phyloP scores from a whole-genome alignment of 2,888 invertebrate species.

The Cabera pusaria region DNA sequence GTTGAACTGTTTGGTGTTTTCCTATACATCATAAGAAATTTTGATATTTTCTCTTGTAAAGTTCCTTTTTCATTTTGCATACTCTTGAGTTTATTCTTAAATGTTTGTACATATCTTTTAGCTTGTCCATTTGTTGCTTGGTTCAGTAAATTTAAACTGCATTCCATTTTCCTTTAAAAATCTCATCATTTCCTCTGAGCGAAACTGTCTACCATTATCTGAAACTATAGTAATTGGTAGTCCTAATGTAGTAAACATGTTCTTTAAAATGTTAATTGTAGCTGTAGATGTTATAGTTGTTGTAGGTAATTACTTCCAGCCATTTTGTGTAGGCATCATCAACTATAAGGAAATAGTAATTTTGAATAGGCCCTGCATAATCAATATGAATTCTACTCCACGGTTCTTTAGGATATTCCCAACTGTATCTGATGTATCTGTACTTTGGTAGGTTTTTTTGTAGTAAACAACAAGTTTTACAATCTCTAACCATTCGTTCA shows the following conservation, averaged over 20 bases:
- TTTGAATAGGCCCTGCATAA: constrained; percentile 24
- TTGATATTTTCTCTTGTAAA: neutral
- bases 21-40: too few species aligned
- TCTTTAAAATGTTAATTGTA: constrained; percentile 18
- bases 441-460: constrained; percentile 12
- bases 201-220: constrained; percentile 25
- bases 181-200: constrained; percentile 24
- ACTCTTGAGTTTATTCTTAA: constrained; percentile 15
- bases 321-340: too few species aligned
- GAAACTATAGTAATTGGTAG: constrained; percentile 18
- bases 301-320: constrained; percentile 4
- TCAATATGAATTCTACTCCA: constrained; percentile 23
- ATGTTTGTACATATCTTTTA: constrained; percentile 23
- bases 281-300: constrained; percentile 15
- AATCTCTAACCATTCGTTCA: constrained; percentile 9
- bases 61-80: neutral
- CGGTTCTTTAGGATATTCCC: constrained; percentile 17
- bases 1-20: too few species aligned
- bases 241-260: constrained; percentile 16
- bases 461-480: constrained; percentile 1
- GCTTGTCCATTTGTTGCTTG: constrained; percentile 25
- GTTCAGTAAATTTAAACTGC: constrained; percentile 16
- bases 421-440: constrained; percentile 7
- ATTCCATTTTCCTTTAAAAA: constrained; percentile 27
- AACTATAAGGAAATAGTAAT: constrained; percentile 20